Percentiles rank a stretch among this genome's conserved stretches.
These are phyloP conservation scores for Brachyalestes nurse DNA, from an alignment of 2,797 vertebrate genomes.

Conservation along the genomic window DNA sequence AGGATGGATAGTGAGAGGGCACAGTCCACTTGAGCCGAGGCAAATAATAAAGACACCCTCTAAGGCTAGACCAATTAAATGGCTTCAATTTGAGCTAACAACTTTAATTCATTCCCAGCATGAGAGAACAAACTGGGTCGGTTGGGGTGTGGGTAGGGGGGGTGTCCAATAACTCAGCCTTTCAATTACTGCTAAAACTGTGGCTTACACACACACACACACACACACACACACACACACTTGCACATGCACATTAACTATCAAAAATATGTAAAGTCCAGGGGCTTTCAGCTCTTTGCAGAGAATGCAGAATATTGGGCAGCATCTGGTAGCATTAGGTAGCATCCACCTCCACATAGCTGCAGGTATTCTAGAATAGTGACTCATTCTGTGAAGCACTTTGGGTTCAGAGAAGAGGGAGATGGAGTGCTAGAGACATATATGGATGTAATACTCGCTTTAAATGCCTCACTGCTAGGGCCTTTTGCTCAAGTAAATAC, in stretches of 20 bases:
- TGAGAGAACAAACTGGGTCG: constrained; percentile 45
- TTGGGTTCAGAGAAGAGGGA: neutral
- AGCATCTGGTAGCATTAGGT: constrained; percentile 27
- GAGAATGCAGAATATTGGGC: neutral
- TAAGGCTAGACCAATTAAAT: constrained; percentile 59
- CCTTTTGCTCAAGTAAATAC: neutral
- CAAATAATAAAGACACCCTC: constrained; percentile 57
- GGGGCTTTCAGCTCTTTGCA: neutral
- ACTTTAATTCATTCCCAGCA: constrained; percentile 60
- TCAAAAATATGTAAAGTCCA: constrained; percentile 10
- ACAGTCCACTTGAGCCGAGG: constrained; percentile 46
- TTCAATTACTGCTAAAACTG: constrained; percentile 46
- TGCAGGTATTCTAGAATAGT: constrained; percentile 11
- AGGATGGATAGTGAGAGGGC: constrained; percentile 48
- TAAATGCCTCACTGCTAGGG: neutral
- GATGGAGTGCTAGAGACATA: neutral
- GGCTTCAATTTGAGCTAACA: constrained; percentile 52
- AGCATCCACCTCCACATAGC: neutral
- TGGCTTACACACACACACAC: constrained; percentile 13
- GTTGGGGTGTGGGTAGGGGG: constrained; percentile 5
- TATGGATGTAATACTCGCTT: neutral
- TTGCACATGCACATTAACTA: too few relatives aligned
- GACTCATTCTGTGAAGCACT: constrained; percentile 1
- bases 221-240: neutral
- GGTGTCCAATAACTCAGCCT: constrained; percentile 43